Percentiles rank a stretch among this genome's conserved stretches.
phyloP scores from a whole-genome alignment of 2,113 vertebrate species.

The Potamarius usumacintae region DNA sequence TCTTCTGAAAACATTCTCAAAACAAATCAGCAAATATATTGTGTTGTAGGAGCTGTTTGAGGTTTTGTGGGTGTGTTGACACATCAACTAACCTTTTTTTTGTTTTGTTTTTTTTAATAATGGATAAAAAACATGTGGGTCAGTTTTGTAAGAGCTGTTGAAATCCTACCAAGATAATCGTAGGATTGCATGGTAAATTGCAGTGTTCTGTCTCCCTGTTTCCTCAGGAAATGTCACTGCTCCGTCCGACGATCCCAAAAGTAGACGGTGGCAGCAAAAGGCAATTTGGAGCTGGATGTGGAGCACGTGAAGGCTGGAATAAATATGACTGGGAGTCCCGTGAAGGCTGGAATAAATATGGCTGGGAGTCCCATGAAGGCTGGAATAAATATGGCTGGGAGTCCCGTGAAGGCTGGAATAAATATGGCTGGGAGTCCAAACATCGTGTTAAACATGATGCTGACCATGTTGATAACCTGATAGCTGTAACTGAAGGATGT shows the following conservation, averaged over 20 bases:
- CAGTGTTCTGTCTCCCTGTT: not conserved
- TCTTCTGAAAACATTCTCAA: not conserved
- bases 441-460: not conserved
- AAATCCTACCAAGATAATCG: not conserved
- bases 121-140: not conserved
- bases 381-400: not conserved
- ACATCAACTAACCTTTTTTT: too few relatives aligned
- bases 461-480: not conserved
- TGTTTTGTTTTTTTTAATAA: not conserved
- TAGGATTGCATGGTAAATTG: not conserved
- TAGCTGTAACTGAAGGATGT: slow-evolving; percentile 8
- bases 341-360: not conserved
- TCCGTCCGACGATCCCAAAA: rapidly evolving
- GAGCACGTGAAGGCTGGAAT: not conserved
- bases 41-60: not conserved
- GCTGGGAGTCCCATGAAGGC: not conserved
- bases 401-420: too few relatives aligned
- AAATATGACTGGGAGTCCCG: not conserved
- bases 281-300: not conserved
- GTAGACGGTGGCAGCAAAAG: not conserved
- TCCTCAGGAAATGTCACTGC: not conserved
- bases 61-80: not conserved
- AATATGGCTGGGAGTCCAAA: not conserved
- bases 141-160: not conserved
- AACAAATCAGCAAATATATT: not conserved